Evolutionary conservation across 2,888 invertebrate species (phyloP), one percentile per base, ranked within the genome.

Genomic region (Alviniconcha strummeri): DNA sequence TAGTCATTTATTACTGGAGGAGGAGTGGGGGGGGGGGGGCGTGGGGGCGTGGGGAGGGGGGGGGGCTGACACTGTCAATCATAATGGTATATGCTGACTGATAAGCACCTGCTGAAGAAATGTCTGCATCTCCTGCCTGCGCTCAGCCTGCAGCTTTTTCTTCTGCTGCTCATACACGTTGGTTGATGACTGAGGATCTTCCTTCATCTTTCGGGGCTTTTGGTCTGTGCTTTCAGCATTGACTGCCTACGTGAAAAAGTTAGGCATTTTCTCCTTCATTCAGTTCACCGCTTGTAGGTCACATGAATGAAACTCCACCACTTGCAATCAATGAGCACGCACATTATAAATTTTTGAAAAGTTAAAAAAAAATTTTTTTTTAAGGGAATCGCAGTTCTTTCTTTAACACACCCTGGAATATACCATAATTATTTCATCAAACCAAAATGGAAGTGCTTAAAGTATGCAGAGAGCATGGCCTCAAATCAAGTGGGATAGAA

Each of bases 111-210:
- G 78, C 11, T 78, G 64, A 15, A 78, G 52, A 52, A 13, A 78
- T 36, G 78, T 11, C 64, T 78, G 78, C 78, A 78, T 78, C 78
- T 78, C 78, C 52, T 78, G 36, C 17, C 52, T 78, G 64, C 78
- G 60, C n/a, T 78, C 19, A 13, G 56, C 78, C 15, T 78, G 78
- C 64, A 78, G 78, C 15, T 7, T n/a, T 64, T 52, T 78, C 64
- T 64, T 78, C 78, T 78, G 78, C 64, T 78, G 13, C 52, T 78
- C 64, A 52, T 78, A 78, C 60, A 36, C 9, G n/a, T 17, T 64
- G 5, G 55, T 52, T 2, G 78, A 78, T 3, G 78, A 52, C 64
- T 78, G 78, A 15, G 78, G 78, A 60, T 78, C 52, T 19, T 52
- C 77, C 13, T 15, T 60, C 9, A n/a, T 57, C 36, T 15, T 36